These are phyloP conservation scores for Pelochelys cantorii DNA, from an alignment of 2,797 vertebrate genomes.

Conservation along the genomic window DNA sequence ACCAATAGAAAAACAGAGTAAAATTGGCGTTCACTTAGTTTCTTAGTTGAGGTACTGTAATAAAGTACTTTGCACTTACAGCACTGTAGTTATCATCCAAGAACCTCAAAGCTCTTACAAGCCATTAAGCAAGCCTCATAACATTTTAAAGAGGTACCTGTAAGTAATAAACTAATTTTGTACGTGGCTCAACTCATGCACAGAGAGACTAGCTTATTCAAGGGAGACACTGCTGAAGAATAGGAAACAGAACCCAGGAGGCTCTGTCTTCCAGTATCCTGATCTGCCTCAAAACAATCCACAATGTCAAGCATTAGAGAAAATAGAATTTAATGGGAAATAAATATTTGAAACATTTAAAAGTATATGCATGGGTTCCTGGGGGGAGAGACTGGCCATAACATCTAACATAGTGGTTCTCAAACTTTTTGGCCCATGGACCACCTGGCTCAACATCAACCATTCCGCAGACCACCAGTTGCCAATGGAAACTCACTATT, in stretches of 20 bases:
- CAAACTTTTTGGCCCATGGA: too few relatives aligned
- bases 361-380: not conserved
- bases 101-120: not conserved
- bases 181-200: slow-evolving; percentile 32
- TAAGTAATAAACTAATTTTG: slow-evolving; percentile 45
- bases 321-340: not conserved
- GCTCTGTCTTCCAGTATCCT: slow-evolving; percentile 10
- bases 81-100: not conserved
- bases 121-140: slow-evolving; percentile 49
- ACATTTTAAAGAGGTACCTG: slow-evolving; percentile 30
- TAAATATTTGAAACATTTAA: not conserved
- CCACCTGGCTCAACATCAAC: too few relatives aligned
- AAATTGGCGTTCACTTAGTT: slow-evolving; percentile 47
- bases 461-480: too few relatives aligned
- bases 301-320: not conserved
- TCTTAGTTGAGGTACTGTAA: not conserved
- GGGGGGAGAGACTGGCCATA: not conserved
- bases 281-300: not conserved
- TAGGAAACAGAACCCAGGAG: slow-evolving; percentile 13
- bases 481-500: too few relatives aligned
- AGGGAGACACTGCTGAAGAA: slow-evolving; percentile 41
- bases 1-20: slow-evolving; percentile 35
- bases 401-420: not conserved
- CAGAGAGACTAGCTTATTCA: slow-evolving; percentile 30
- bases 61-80: not conserved